phyloP scores from a whole-genome alignment of 64 coral and sea anemone genomes.

The Platygyra sinensis region DNA sequence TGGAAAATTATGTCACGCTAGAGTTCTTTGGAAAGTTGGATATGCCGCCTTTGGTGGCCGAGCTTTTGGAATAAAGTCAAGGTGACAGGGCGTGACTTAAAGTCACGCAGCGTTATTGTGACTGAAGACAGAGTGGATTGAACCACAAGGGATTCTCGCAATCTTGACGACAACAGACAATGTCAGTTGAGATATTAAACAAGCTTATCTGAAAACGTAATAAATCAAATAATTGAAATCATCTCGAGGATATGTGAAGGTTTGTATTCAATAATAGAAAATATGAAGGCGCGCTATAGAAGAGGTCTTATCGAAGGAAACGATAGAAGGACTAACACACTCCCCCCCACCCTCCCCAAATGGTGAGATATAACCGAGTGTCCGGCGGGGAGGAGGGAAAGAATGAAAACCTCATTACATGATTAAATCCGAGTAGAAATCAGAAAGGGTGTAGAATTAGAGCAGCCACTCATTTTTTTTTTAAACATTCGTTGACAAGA shows the following conservation, averaged over 20 bases:
- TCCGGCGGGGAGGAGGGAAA: no score
- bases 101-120: neutral
- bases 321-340: neutral
- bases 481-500: no score
- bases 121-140: neutral
- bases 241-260: neutral
- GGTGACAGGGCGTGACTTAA: neutral
- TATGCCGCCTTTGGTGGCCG: slow-evolving; percentile 90
- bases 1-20: slow-evolving; percentile 90
- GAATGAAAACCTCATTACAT: no score
- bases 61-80: slow-evolving; percentile 67
- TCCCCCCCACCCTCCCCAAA: no score
- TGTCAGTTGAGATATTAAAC: neutral
- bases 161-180: neutral
- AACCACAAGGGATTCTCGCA: neutral
- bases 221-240: neutral
- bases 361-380: no score
- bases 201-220: neutral
- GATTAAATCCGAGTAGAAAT: no score
- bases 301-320: neutral
- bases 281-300: neutral
- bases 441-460: no score
- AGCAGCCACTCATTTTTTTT: no score
- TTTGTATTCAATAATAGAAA: neutral
- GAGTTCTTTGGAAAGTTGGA: slow-evolving; percentile 97